Base-by-base conservation (phyloP, 2,113 vertebrate species). In the Melanerpes formicivorus region DNA sequence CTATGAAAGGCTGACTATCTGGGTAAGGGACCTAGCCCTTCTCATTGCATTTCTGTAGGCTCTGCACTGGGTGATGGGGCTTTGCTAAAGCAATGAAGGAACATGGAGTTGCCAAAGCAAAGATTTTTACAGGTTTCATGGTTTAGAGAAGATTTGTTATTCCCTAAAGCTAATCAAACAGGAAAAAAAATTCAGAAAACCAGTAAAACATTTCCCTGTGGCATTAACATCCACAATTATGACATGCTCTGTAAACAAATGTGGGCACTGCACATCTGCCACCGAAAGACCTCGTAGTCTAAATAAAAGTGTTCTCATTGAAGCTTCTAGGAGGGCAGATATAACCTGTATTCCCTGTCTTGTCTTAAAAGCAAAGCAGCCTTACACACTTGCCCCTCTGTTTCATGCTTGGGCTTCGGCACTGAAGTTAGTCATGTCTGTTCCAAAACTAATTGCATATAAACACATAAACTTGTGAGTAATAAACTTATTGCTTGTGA, bases 61-160 rank as follows among this genome's bases (percentile, higher is more conserved):
- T 79, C 54, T 15, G 19, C 4, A 1, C 22, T 0, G 1, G n/a
- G 58, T 7, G 7, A 8, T 0, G 0, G 30, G 8, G 10, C 18
- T 72, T 74, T 64, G 58, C 56, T 82, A 29, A 79, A 73, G 69
- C 17, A n/a, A 6, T 3, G 18, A 84, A 52, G 9, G 59, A 66
- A 4, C 0, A 0, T 27, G 52, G 37, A 54, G n/a, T 30, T 90
- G 29, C 34, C 37, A 65, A 80, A 90, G 54, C 48, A 78, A 74
- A 64, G n/a, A 32, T 5, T 58, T 95, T 76, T 66, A 65, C 12
- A 74, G 22, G 23, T 81, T 90, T 94, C 29, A n/a, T 63, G 8
- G 29, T 65, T 62, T 76, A 80, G 32, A 48, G 44, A 52, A 65
- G 23, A 12, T 70, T 80, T 86, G 25, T 73, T 78, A 44, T 42